These are phyloP conservation scores for Australoheros facetus DNA, from an alignment of 2,797 vertebrate species.

Conservation along the genomic window DNA sequence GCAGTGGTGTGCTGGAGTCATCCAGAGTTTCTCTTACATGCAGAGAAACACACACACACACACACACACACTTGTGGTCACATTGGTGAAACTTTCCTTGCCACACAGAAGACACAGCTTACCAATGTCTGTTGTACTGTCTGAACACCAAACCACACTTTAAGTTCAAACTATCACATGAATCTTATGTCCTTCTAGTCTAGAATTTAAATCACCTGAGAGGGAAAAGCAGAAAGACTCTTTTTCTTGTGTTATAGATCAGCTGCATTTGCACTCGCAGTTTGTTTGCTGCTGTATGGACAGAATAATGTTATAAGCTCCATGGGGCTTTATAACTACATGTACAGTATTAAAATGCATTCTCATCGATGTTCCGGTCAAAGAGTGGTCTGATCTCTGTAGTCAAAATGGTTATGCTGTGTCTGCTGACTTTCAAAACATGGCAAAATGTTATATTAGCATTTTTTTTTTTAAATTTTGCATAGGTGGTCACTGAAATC, in stretches of 20 bases:
- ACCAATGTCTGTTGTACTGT: constrained; percentile 66
- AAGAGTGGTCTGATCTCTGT: no score
- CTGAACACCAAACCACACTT: constrained; percentile 63
- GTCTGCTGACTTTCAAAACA: neutral
- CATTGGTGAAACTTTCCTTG: constrained; percentile 55
- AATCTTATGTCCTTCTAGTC: neutral
- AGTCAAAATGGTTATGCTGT: no score
- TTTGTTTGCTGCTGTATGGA: neutral
- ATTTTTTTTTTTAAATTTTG: neutral
- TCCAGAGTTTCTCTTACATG: constrained; percentile 61
- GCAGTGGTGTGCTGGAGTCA: constrained; percentile 59
- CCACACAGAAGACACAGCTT: constrained; percentile 60
- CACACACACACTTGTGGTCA: constrained; percentile 32
- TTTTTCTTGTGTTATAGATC: neutral
- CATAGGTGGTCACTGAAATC: neutral
- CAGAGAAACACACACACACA: constrained; percentile 29
- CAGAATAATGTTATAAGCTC: no score
- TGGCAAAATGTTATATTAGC: neutral
- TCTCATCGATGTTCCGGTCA: neutral
- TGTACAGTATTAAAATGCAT: neutral
- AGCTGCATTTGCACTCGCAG: neutral
- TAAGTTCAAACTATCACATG: constrained; percentile 40
- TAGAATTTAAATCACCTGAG: constrained; percentile 34
- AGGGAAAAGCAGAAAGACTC: neutral
- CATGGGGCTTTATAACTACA: neutral